Conservation (phyloP, 1,140 invertebrate genomes). For the fruit fly (Drosophila melanogaster) region Release_6_plus_ISO1_MT NC_004354.4:7518001-7518500, state of each 20-base stretch:
- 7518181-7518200: background rate
- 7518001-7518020: constrained; percentile 26
- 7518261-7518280: background rate
- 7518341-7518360: background rate
- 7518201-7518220: background rate
- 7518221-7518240: background rate
- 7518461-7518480: constrained; percentile 4
- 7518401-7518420: constrained; percentile 2
- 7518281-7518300: background rate
- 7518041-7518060: constrained; percentile 4
- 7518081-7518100: constrained; percentile 39
- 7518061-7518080: constrained; percentile 1
- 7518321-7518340: constrained; percentile 21
- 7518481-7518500: background rate
- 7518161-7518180: background rate
- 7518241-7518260: too few relatives aligned
- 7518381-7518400: background rate
- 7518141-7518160: constrained; percentile 18
- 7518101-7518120: constrained; percentile 69
- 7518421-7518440: background rate
- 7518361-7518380: constrained; percentile 21
- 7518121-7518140: constrained; percentile 51
- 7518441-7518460: background rate
- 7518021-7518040: constrained; percentile 1
- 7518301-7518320: constrained; percentile 28